Evolutionary conservation across 2,888 invertebrate species (phyloP), one percentile per base, ranked within the genome.

Genomic region (Sympetrum striolatum): DNA sequence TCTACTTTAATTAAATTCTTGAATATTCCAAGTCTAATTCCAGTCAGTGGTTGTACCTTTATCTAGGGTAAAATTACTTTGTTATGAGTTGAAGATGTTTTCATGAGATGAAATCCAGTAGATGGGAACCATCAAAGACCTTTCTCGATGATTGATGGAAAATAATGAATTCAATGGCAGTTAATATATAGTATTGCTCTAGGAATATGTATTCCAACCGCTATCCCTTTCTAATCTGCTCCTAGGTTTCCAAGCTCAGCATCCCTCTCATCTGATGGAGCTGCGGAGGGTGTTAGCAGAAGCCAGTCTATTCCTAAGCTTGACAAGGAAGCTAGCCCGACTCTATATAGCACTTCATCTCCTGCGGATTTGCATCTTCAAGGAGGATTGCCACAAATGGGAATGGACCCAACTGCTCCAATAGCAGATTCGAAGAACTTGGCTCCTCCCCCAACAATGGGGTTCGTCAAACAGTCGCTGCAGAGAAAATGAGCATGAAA

Each of bases 361-460:
- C 64, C 90, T 79, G 25, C 48, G 12, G 86, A 64, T n/a, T n/a
- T 82, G 35, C 81, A 79, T 18, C 60, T 64, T 4, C 3, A 44
- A 31, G 90, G 81, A n/a, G 81, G 79, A 4, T 31, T 90, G 35
- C 79, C 90, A 25, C 58, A 91, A 15, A 90, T 93, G 35, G 95
- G 94, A 37, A 93, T 95, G 92, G 95, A 95, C 92, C 95, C 95
- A 3, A 95, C 95, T 4, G 93, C 93, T 25, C 95, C 96, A 3
- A 93, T 94, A 5, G 92, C 93, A 44, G 92, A 92, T 5, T 94
- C 93, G 91, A 90, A 92, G 31, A 91, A 91, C 39, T 92, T 95
- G 25, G 95, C 95, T 8, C 95, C 96, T 60, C 96, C 96, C 10
- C 96, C 96, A 0, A 94, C 93, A 64, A 92, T 93, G 81, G 96